phyloP scores from a whole-genome alignment of 2,797 vertebrate genomes.

The Mallotus villosus region DNA sequence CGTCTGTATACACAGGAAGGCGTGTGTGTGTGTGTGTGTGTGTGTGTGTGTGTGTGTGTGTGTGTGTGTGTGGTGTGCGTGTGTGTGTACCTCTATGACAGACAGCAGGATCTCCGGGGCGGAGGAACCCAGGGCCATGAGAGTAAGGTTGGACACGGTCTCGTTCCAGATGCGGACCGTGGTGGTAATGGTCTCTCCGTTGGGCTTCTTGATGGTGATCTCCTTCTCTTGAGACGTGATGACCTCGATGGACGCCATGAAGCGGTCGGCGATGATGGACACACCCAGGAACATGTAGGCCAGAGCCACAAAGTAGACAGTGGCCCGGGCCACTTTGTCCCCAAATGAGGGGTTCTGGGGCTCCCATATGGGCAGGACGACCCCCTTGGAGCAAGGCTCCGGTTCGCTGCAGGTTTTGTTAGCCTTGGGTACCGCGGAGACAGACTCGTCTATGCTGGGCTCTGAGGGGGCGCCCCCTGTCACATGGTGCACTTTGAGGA shows the following conservation, averaged over 20 bases:
- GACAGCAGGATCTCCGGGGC: constrained; percentile 97
- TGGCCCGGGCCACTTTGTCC: constrained; percentile 96
- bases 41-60: constrained; percentile 30
- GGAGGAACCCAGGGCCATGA: constrained; percentile 97
- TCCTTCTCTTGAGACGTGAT: constrained; percentile 99
- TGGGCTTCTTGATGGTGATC: constrained; percentile 98
- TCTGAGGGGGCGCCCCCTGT: constrained; percentile 67
- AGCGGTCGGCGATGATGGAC: constrained; percentile 97
- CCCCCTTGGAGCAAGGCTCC: constrained; percentile 81
- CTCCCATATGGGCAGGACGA: constrained; percentile 93
- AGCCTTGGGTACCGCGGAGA: constrained; percentile 63
- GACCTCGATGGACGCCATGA: constrained; percentile 99
- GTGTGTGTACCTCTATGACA: constrained; percentile 86
- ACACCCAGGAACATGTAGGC: constrained; percentile 98
- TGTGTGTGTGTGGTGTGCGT: no score
- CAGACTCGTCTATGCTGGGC: constrained; percentile 63
- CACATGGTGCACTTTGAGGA: constrained; percentile 71
- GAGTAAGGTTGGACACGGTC: constrained; percentile 95
- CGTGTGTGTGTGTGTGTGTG: constrained; percentile 23
- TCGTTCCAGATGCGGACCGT: constrained; percentile 98
- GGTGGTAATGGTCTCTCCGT: constrained; percentile 94
- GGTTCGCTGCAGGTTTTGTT: constrained; percentile 81
- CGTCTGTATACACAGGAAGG: background rate
- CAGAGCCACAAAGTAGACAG: constrained; percentile 96
- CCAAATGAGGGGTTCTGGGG: constrained; percentile 93